Base-by-base conservation (phyloP, 2,113 vertebrate species). In the Nothobranchius kuhntae region DNA sequence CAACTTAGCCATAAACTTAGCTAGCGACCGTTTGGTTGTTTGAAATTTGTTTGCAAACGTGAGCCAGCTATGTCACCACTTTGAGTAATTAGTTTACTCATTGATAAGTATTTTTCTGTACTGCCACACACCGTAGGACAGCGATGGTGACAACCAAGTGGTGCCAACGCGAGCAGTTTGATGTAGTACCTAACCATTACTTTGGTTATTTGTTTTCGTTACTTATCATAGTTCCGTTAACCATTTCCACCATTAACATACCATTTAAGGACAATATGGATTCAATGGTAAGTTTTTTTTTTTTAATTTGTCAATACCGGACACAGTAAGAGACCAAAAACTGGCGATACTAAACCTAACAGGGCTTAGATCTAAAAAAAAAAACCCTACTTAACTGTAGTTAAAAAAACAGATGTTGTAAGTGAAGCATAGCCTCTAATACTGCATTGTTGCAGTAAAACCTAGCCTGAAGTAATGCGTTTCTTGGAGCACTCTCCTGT, bases 1-100 rank as follows among this genome's bases (percentile, higher is more conserved):
- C 57, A 82, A 86, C 81, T 86, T 80, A 57, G 71, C 78, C 45
- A 63, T 76, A 86, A 88, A 90, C 63, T 88, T 83, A 78, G 76
- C 77, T 68, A 64, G 48, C 60, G 17, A 80, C 67, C 50, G 40
- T 53, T 61, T 56, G 26, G 15, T 35, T 30, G 21, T 42, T 1
- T 56, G 48, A 42, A 14, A 26, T 13, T 21, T 17, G 2, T n/a
- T 51, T 13, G 58, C 21, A 36, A 26, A 50, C 53, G 59, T 15
- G 52, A 38, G 30, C 13, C 12, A 10, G 13, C 1, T 13, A 12
- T 50, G 15, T 50, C 38, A 47, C 13, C 58, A 65, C 13, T 47
- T 54, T 45, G 2, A 11, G 6, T 54, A 14, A 42, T 69, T 11
- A 5, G 24, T 53, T 44, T 47, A 50, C 6, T 38, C 14, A 8